These are phyloP conservation scores for Sarotherodon lohbergeri DNA, from an alignment of 2,113 vertebrate species.

Conservation along the genomic window DNA sequence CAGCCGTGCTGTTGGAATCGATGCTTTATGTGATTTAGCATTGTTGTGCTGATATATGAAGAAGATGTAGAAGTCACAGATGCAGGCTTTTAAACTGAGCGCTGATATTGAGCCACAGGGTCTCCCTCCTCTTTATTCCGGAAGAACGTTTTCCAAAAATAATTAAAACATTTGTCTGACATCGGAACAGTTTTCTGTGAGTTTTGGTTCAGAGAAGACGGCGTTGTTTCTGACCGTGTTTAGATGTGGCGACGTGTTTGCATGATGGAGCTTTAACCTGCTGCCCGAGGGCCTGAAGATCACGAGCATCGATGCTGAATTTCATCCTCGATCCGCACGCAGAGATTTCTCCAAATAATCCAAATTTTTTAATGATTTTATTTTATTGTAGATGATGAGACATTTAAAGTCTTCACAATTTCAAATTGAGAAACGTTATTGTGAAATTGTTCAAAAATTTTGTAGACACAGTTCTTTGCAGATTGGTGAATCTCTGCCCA, in stretches of 20 bases:
- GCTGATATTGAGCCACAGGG: background rate
- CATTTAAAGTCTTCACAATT: rapidly evolving
- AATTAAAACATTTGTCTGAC: background rate
- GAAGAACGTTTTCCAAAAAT: background rate
- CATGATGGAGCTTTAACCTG: rapidly evolving
- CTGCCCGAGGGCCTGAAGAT: background rate
- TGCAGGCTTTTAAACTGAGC: background rate
- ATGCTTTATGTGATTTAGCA: background rate
- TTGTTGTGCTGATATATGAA: background rate
- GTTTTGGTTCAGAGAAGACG: background rate
- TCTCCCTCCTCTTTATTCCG: rapidly evolving
- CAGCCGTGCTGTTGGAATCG: rapidly evolving
- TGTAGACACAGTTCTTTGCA: background rate
- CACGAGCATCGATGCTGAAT: background rate
- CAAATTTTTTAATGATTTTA: background rate
- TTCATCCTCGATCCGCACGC: background rate
- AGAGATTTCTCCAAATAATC: background rate
- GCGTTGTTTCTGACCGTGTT: background rate
- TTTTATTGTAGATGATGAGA: background rate
- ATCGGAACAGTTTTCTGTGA: background rate
- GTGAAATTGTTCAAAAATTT: background rate
- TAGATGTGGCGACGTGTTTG: background rate
- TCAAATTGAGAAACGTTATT: background rate
- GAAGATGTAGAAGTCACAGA: background rate
- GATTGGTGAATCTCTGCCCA: rapidly evolving